Evolutionary conservation across 2,113 vertebrate genomes (phyloP).

Genomic region (Cyanistes caeruleus): DNA sequence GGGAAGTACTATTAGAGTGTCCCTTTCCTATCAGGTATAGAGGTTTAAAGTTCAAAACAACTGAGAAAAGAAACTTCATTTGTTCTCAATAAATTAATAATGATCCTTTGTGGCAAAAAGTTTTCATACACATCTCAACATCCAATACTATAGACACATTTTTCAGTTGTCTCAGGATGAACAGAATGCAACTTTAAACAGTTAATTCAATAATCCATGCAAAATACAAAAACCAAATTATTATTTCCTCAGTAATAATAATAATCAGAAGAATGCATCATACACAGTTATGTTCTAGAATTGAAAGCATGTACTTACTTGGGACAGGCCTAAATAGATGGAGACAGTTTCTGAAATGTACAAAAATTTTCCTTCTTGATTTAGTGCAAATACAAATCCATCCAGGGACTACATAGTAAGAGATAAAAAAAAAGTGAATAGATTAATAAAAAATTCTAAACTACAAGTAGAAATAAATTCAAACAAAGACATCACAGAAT

Average conservation of each 20-base stretch:
- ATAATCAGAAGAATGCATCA: not conserved
- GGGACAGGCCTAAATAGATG: slow-evolving; percentile 98
- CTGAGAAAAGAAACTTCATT: slow-evolving; percentile 78
- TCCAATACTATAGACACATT: not conserved
- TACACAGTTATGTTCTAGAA: slow-evolving; percentile 9
- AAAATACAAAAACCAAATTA: slow-evolving; percentile 41
- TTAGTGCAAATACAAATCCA: slow-evolving; percentile 99
- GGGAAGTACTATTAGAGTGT: slow-evolving; percentile 80
- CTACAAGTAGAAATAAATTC: not conserved
- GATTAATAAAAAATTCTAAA: slow-evolving; percentile 37
- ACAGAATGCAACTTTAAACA: slow-evolving; percentile 25
- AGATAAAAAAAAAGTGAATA: slow-evolving; percentile 9
- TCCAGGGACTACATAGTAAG: slow-evolving; percentile 90
- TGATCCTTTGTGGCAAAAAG: slow-evolving; percentile 59
- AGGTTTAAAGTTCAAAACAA: slow-evolving; percentile 85
- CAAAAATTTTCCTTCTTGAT: slow-evolving; percentile 98
- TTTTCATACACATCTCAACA: slow-evolving; percentile 44
- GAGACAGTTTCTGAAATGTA: slow-evolving; percentile 99
- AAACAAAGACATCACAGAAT: not conserved
- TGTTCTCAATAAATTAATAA: slow-evolving; percentile 83
- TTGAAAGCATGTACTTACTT: slow-evolving; percentile 84
- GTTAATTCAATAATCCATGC: slow-evolving; percentile 38
- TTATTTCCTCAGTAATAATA: not conserved
- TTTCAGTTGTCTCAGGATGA: slow-evolving; percentile 28
- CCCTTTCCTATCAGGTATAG: slow-evolving; percentile 76